These are phyloP conservation scores for Myrmecobius fasciatus DNA, from an alignment of 2,113 vertebrate species.

Conservation along the genomic window DNA sequence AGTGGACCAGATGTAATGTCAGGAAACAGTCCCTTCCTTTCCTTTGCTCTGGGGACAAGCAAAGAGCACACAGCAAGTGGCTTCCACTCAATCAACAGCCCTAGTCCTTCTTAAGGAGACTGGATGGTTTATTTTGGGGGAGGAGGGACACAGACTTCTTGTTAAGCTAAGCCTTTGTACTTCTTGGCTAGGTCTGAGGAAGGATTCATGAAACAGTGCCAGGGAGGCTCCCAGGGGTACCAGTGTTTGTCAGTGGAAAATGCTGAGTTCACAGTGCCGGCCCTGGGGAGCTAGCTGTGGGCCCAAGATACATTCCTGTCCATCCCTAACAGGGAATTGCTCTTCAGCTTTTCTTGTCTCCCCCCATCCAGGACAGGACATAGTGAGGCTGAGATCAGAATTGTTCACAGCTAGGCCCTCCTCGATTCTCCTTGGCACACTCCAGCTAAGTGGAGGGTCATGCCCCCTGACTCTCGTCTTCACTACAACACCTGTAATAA, in stretches of 20 bases:
- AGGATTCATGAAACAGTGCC: background rate
- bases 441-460: background rate
- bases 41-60: background rate
- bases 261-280: background rate
- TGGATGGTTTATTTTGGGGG: background rate
- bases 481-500: background rate
- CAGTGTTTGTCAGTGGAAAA: slow-evolving; percentile 4
- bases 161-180: background rate
- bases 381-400: background rate
- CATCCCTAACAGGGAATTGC: background rate
- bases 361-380: background rate
- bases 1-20: background rate
- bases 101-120: background rate
- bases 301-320: background rate
- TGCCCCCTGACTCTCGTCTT: background rate
- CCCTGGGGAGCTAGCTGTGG: background rate
- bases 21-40: background rate
- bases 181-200: background rate
- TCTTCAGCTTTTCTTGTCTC: background rate
- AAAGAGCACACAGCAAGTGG: background rate
- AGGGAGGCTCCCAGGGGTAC: background rate
- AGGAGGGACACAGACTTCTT: background rate
- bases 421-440: background rate
- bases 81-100: background rate
- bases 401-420: background rate